Base-by-base conservation (phyloP, 2,797 vertebrate species). In the Potorous gilbertii region DNA sequence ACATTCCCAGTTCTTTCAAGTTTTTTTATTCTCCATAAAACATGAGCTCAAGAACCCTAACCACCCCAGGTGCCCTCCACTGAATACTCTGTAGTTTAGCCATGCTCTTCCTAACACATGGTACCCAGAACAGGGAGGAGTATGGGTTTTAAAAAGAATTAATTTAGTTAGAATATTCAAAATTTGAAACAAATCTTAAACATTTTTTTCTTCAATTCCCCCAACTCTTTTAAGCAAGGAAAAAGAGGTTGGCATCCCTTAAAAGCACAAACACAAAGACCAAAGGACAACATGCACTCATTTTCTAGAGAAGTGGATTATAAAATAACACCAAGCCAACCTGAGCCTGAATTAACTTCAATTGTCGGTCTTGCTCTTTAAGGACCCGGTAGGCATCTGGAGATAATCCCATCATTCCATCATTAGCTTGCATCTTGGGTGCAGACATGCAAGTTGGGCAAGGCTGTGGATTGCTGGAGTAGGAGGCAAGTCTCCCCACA, bases 291-390 rank as follows among this genome's bases (percentile, higher is more conserved):
- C 1, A 3, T 46, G 21, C 40, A 14, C 27, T 46, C 74, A 46
- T 12, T 46, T 87, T 87, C 74, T 87, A 87, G 66, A 24, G 18
- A 81, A 46, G 74, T 27, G 11, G 3, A 87, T 87, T 50, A 24
- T 40, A 81, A 95, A 56, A 94, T 96, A 96, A 54, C 4, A 12
- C 24, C 34, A 93, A 93, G 96, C 99, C 95, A 97, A 99, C 99
- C 99, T 99, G 99, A 93, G 99, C 98, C 96, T 99, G 99, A 92
- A 99, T 99, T 95, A 99, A 98, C 98, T 99, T 99, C 34, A 99
- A 99, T 98, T 99, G 99, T 74, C 97, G 99, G 92, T 99, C 99
- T 97, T 99, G 99, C 10, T 99, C 99, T 81, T 99, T 98, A 54
- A 99, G 98, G 93, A 99, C 99, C 52, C 97, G 98, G 98, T 99